Base-by-base conservation (phyloP, 2,113 vertebrate species). In the Coptodon rendalli region DNA sequence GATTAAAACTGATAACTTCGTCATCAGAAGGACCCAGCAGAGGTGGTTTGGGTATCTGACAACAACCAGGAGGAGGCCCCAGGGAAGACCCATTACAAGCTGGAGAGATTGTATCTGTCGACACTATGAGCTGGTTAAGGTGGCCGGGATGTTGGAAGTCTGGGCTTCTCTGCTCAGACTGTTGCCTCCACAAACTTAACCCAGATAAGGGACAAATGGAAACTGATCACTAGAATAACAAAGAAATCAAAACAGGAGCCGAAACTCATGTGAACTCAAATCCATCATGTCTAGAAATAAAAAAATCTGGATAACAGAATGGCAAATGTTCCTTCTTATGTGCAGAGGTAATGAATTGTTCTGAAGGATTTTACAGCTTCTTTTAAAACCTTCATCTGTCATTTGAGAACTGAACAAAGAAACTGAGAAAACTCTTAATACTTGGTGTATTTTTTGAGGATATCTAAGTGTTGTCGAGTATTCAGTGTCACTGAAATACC, bases 181-280 rank as follows among this genome's bases (percentile, higher is more conserved):
- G 59, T 36, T 36, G 59, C 16, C 59, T 63, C 59, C 59, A 34
- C 3, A 0, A 36, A 11, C 59, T 36, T 34, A 63, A 63, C 52
- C n/a, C 52, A 54, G 59, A 34, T 34, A 3, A 63, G 29, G 16
- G 59, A 63, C 29, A 6, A 63, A 19, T 19, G 16, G 9, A 63
- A 63, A 63, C 59, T 19, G 29, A 45, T 71, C 0, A 3, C 38
- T 0, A 16, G 7, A 13, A 1, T 1, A 8, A 68, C 0, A 68
- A 71, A 43, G n/a, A 71, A 68, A 22, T 68, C 31, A 66, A 66
- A 52, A 36, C 61, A 36, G 31, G 31, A 66, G 31, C 31, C 9
- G 0, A 68, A 43, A 27, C 66, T 73, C 22, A 45, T 9, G 8
- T 6, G 5, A 71, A 27, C 66, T 45, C 24, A 73, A 48, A 48